These are phyloP conservation scores for Zootoca vivipara DNA, from an alignment of 2,113 vertebrate genomes.

Conservation along the genomic window DNA sequence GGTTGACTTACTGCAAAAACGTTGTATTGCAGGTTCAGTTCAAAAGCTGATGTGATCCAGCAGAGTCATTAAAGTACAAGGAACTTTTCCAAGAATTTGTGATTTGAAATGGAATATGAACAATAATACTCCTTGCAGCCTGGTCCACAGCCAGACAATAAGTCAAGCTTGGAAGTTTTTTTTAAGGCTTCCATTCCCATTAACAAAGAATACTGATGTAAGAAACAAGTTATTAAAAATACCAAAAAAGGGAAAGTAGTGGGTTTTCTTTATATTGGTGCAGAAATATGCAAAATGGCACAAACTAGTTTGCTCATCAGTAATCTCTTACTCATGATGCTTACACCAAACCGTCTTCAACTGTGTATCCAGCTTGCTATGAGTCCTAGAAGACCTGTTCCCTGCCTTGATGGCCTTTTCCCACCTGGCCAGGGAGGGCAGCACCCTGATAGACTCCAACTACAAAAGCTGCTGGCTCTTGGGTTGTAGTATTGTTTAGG, in stretches of 20 bases:
- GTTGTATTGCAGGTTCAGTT: background rate
- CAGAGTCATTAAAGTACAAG: accelerated
- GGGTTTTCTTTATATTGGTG: background rate
- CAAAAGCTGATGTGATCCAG: background rate
- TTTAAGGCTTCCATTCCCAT: too few species aligned
- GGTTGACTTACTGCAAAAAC: background rate
- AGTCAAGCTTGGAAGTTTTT: background rate
- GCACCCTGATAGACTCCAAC: too few species aligned
- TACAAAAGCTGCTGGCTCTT: too few species aligned
- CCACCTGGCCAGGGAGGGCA: too few species aligned
- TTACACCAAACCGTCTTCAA: too few species aligned
- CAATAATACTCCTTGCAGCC: background rate
- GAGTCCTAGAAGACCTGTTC: too few species aligned
- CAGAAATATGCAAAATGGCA: background rate
- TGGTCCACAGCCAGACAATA: background rate
- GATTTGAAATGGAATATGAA: background rate
- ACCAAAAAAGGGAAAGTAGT: background rate
- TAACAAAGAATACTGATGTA: background rate
- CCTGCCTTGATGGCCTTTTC: too few species aligned
- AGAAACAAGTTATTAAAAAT: too few species aligned
- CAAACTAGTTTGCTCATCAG: background rate
- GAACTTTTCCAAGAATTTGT: background rate
- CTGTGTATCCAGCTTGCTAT: too few species aligned
- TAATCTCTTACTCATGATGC: background rate
- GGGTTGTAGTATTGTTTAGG: too few species aligned